Base-by-base conservation (phyloP, 2,797 vertebrate genomes). In the Neosilurus hyrtlii region DNA sequence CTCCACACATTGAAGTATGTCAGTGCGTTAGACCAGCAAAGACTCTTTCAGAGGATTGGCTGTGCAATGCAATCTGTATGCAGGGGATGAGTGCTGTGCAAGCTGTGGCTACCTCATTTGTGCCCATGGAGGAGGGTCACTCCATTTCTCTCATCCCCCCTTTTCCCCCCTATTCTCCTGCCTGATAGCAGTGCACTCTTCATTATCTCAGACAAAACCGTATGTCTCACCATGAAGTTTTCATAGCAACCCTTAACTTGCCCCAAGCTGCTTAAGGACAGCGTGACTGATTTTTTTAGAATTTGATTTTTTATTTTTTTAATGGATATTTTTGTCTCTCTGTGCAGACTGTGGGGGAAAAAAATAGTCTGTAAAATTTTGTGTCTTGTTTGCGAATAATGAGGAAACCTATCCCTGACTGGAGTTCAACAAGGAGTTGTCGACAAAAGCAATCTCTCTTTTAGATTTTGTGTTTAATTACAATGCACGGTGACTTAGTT, bases 11-110 rank as follows among this genome's bases (percentile, higher is more conserved):
- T 83, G 89, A 88, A 88, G 90, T 92, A 89, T 90, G 92, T 92
- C 90, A 89, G 89, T 88, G 86, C 86, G 88, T 90, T 91, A 90
- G 91, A 89, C 90, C 87, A 89, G 86, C 81, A 79, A 86, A 86
- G 87, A 79, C 85, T 87, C 82, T 90, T 91, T 93, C 91, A 93
- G 92, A 91, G 90, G 92, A 93, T 91, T 94, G 93, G 91, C 93
- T 91, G 91, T 93, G 92, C 93, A 93, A 93, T 91, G 91, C 91
- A 90, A 94, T 94, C 93, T 92, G 93, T 94, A 93, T 93, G 93
- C 94, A 92, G 77, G 91, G 90, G 90, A 92, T 91, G 91, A 93
- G 90, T 90, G 88, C 84, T 71, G 56, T 82, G 82, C 84, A 83
- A 79, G 86, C 85, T 82, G 85, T 88, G 82, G 84, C 86, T 86